Percentiles rank a stretch among this genome's conserved stretches.
Conservation (phyloP, 2,888 invertebrate genomes). For the Neuroscelio doddi region DNA sequence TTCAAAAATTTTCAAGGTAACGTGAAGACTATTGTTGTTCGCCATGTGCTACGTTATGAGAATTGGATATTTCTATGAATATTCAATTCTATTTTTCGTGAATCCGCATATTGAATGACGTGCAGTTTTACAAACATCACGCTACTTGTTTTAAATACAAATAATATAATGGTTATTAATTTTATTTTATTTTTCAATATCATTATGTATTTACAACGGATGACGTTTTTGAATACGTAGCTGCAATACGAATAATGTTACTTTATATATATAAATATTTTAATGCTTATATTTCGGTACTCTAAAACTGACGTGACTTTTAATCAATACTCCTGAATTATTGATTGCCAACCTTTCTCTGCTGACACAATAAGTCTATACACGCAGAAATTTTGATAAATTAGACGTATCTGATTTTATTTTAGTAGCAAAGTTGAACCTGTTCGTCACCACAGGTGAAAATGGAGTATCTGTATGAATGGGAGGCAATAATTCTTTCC, state of each 20-base stretch:
- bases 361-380: conserved; percentile 35
- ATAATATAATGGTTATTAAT: too few relatives aligned
- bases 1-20: conserved; percentile 52
- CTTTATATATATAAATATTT: too few relatives aligned
- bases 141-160: too few relatives aligned
- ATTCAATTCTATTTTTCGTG: neutral
- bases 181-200: too few relatives aligned
- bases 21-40: conserved; percentile 31
- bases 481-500: conserved; percentile 66
- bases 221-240: too few relatives aligned
- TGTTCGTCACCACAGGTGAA: conserved; percentile 62
- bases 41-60: conserved; percentile 20
- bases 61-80: neutral
- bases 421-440: conserved; percentile 45
- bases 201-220: too few relatives aligned
- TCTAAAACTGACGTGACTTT: too few relatives aligned
- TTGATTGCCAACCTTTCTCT: conserved; percentile 31
- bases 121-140: too few relatives aligned
- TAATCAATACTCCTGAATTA: conserved; percentile 25
- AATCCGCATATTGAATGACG: too few relatives aligned
- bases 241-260: too few relatives aligned
- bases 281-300: too few relatives aligned
- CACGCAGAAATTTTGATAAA: conserved; percentile 43
- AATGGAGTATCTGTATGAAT: conserved; percentile 63
- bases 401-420: conserved; percentile 49